These are phyloP conservation scores for Penaeus monodon DNA, from an alignment of 2,888 invertebrate genomes.

Conservation along the genomic window DNA sequence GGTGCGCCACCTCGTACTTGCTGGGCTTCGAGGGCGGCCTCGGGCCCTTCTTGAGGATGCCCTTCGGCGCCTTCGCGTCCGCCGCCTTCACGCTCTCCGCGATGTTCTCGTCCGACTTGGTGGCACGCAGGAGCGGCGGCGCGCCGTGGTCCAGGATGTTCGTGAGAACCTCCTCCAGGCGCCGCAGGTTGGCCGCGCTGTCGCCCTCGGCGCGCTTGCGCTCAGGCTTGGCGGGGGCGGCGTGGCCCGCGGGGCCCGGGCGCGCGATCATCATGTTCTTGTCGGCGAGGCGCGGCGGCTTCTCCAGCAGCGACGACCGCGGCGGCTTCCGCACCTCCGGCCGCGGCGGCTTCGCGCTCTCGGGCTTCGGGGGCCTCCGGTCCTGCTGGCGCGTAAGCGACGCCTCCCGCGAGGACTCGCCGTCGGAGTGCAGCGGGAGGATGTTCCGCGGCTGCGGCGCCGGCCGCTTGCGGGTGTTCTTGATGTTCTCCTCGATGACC, in stretches of 20 bases:
- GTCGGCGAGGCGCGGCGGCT: constrained; percentile 22
- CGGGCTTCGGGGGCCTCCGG: neutral
- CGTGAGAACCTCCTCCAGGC: constrained; percentile 53
- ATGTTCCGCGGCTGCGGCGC: constrained; percentile 44
- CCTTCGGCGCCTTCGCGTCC: constrained; percentile 39
- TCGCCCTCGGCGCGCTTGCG: constrained; percentile 6
- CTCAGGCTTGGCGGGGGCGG: constrained; percentile 13
- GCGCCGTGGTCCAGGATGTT: constrained; percentile 52
- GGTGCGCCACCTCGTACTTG: constrained; percentile 61
- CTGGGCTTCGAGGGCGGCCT: constrained; percentile 29
- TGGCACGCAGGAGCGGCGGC: constrained; percentile 34
- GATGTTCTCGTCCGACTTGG: constrained; percentile 53
- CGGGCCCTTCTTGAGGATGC: constrained; percentile 51
- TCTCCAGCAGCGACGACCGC: constrained; percentile 32
- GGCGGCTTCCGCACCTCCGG: constrained; percentile 45
- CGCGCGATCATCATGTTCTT: constrained; percentile 12
- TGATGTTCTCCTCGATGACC: constrained; percentile 50
- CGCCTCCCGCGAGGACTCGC: neutral
- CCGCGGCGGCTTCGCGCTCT: constrained; percentile 4
- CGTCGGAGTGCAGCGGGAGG: neutral
- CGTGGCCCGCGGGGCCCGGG: constrained; percentile 3
- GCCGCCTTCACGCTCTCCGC: constrained; percentile 46
- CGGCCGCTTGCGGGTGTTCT: constrained; percentile 40
- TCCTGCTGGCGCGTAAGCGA: neutral
- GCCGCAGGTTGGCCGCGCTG: constrained; percentile 27